A percentile compares a stretch with the other conserved stretches of the same genome.
Evolutionary conservation across 2,888 invertebrate genomes (phyloP).

Genomic region (Megamerina dolium): DNA sequence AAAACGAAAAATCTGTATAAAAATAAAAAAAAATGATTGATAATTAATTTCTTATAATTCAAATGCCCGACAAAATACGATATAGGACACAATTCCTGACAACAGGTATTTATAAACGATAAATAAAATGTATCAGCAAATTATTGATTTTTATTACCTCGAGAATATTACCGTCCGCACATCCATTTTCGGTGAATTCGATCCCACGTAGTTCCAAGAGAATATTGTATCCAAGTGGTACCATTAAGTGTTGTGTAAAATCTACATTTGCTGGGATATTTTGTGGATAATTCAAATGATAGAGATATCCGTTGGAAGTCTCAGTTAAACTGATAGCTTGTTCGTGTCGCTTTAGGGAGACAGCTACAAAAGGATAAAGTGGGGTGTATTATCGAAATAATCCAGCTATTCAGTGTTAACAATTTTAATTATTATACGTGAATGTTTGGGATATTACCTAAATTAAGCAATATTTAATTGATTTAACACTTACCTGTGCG

Average conservation of each 20-base stretch:
- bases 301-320: constrained; percentile 50
- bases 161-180: constrained; percentile 52
- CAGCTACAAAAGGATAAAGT: constrained; percentile 38
- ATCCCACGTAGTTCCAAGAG: constrained; percentile 52
- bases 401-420: constrained; percentile 3
- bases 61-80: no score
- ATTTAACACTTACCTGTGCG: constrained; percentile 53
- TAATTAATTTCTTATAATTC: no score
- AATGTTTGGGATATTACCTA: not conserved
- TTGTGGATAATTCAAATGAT: constrained; percentile 57
- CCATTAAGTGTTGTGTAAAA: constrained; percentile 55
- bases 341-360: constrained; percentile 47
- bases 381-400: not conserved
- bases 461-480: not conserved
- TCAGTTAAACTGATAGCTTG: constrained; percentile 50
- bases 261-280: constrained; percentile 52
- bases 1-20: no score
- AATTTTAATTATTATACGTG: constrained; percentile 12
- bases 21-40: no score
- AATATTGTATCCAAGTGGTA: constrained; percentile 54
- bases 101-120: no score
- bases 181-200: constrained; percentile 49
- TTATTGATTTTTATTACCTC: constrained; percentile 45
- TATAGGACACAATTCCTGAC: no score
- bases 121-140: not conserved